Percentiles rank a stretch among this genome's conserved stretches.
These are phyloP conservation scores for Heterocephalus glaber DNA, from an alignment of 2,113 vertebrate species.

Conservation along the genomic window DNA sequence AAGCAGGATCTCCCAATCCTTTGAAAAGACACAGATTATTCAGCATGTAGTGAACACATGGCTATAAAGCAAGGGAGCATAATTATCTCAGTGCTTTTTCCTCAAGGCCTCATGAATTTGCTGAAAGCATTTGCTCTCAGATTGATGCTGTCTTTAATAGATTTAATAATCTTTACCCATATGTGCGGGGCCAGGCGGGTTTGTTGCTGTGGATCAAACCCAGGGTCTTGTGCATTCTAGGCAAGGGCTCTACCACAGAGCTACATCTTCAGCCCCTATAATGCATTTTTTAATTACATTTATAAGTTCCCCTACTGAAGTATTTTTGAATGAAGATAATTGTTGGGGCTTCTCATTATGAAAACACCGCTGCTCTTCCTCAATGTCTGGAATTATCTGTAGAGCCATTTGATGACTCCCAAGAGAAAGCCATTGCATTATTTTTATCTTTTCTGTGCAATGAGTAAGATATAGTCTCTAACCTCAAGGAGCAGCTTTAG, in stretches of 20 bases:
- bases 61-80: background rate
- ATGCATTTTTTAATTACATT: background rate
- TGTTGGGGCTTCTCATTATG: too few species aligned
- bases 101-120: background rate
- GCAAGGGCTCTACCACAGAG: background rate
- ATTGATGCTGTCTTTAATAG: background rate
- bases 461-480: background rate
- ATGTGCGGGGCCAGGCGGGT: background rate
- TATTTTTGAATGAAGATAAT: too few species aligned
- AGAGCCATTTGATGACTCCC: background rate
- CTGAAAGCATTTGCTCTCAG: background rate
- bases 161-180: background rate
- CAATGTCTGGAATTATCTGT: background rate
- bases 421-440: background rate
- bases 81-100: background rate
- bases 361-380: background rate
- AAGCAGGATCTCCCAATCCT: constrained; percentile 96
- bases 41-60: constrained; percentile 25
- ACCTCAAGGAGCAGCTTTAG: background rate
- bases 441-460: background rate
- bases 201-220: background rate
- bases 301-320: background rate
- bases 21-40: constrained; percentile 79
- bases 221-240: background rate
- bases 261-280: background rate